phyloP scores from a whole-genome alignment of 2,113 vertebrate genomes.

The Callipepla squamata region DNA sequence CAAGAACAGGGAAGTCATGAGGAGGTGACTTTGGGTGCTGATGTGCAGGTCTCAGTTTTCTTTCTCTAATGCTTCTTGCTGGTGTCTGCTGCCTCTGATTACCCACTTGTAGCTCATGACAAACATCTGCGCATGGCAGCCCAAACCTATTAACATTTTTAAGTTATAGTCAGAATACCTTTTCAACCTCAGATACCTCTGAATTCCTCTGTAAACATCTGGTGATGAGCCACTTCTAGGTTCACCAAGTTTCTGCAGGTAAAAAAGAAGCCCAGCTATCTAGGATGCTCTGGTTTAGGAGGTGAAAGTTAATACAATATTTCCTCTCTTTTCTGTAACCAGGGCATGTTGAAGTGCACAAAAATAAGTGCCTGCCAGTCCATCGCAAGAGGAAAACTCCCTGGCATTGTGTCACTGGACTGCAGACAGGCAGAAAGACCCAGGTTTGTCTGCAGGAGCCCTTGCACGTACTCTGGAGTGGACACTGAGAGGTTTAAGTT shows the following conservation, averaged over 20 bases:
- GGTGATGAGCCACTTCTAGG: not conserved
- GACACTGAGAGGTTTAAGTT: not conserved
- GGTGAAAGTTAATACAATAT: slow-evolving; percentile 19
- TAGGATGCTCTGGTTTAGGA: not conserved
- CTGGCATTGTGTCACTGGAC: not conserved
- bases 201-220: not conserved
- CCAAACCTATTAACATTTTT: not conserved
- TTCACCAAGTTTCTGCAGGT: no score
- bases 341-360: not conserved
- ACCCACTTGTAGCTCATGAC: not conserved
- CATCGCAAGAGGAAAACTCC: not conserved
- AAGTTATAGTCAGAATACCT: not conserved
- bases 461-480: not conserved
- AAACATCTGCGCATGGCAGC: not conserved
- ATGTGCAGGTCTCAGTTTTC: not conserved
- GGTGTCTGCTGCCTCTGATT: not conserved
- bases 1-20: not conserved
- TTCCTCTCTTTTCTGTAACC: slow-evolving; percentile 5
- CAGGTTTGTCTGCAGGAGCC: not conserved
- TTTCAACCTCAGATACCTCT: not conserved
- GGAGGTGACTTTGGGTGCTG: not conserved
- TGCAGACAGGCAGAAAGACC: not conserved
- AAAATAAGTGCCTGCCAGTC: not conserved
- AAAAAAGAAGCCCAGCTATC: not conserved
- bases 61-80: not conserved